Base-by-base conservation (phyloP, 2,888 invertebrate species). In the Rhogogaster chlorosoma region DNA sequence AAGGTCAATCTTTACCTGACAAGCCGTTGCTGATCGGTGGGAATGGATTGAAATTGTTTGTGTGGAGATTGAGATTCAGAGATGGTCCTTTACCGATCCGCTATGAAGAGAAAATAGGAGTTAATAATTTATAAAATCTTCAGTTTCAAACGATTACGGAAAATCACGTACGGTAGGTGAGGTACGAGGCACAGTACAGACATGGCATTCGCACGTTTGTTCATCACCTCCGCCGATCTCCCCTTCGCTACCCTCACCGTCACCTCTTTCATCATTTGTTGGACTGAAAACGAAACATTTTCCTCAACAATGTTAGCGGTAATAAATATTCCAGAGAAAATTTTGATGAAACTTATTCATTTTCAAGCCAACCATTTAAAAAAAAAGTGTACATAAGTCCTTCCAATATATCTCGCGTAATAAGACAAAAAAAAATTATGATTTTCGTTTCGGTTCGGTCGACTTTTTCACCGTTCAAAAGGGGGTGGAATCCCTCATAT, bases 201-300 rank as follows among this genome's bases (percentile, higher is more conserved):
- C 87, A 49, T 86, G 86, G 86, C 87, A 89, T 26, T 87, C 88
- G 45, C 89, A 90, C 22, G 36, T 84, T 78, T 87, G 87, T 7
- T 84, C 87, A 18, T 90, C 90, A 2, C 87, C 86, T 0, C 78
- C 70, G 10, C 64, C 7, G 15, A 57, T 82, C 42, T 84, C 87
- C 3, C 87, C 87, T 36, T 84, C 84, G 53, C 85, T 36, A n/a
- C 85, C 89, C 45, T 89, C 87, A 18, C 83, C 85, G 36, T 86
- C 78, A 29, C 67, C 86, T 75, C 89, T 89, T 73, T 85, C 78
- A 15, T 78, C 73, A 32, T 83, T 83, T 7, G 53, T 15, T 45
- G 85, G 85, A 64, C 85, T 85, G 57, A 61, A 57, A 83, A 75
- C 2, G 5, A 38, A 61, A 22, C n/a, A n/a, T 36, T 22, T 38